Evolutionary conservation across 1,140 invertebrate species (phyloP).

Genomic region (Battus philenor): DNA sequence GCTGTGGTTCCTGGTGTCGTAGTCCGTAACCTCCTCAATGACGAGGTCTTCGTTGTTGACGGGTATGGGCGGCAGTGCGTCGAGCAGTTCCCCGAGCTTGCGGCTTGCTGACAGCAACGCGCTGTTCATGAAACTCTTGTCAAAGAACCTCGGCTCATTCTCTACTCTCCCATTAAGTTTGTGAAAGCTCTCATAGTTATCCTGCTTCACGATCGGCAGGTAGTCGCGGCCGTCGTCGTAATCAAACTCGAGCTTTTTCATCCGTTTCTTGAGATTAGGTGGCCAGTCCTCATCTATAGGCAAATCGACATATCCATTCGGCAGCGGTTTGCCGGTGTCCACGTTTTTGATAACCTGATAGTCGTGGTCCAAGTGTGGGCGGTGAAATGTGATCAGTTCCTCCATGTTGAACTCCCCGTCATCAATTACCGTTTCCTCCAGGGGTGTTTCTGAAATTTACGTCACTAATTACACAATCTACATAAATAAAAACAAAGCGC

Average conservation of each 20-base stretch:
- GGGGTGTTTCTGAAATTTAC: conserved; percentile 55
- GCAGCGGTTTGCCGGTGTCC: conserved; percentile 34
- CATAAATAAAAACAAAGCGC: too few relatives aligned
- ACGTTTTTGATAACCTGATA: conserved; percentile 60
- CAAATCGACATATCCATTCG: conserved; percentile 61
- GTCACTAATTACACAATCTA: too few relatives aligned
- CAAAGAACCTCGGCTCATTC: conserved; percentile 27
- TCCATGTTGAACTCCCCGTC: conserved; percentile 71
- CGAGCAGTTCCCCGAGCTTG: conserved; percentile 51
- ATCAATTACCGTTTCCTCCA: conserved; percentile 66
- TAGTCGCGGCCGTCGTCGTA: conserved; percentile 62
- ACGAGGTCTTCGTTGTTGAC: conserved; percentile 64
- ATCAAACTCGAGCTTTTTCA: conserved; percentile 66
- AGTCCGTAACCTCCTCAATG: conserved; percentile 53
- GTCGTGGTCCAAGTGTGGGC: conserved; percentile 68
- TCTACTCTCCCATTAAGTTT: conserved; percentile 37
- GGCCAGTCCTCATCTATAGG: conserved; percentile 72
- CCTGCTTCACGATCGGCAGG: conserved; percentile 56
- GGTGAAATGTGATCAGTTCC: conserved; percentile 65
- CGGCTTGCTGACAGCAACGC: conserved; percentile 48
- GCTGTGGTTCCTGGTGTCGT: conserved; percentile 48
- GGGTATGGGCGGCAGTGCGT: conserved; percentile 45
- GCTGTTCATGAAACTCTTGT: conserved; percentile 41
- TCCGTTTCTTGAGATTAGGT: conserved; percentile 56
- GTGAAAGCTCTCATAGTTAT: conserved; percentile 54